Evolutionary conservation across 2,113 vertebrate species (phyloP), one percentile per base, ranked within the genome.

Genomic region (Rhea pennata): DNA sequence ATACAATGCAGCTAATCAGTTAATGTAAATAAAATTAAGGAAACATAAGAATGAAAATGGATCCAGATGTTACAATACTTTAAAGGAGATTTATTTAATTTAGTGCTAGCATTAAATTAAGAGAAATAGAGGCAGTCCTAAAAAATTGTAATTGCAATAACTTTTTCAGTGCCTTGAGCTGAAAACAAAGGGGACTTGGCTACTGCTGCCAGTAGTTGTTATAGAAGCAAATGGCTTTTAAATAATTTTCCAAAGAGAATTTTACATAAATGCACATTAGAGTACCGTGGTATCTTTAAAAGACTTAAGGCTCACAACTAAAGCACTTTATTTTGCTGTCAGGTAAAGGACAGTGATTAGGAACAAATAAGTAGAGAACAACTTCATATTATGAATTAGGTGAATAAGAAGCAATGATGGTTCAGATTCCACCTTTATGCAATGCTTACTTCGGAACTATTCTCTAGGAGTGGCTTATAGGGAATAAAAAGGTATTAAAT

Each of bases 1-100:
- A 10, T 74, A 62, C 36, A n/a, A 26, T 24, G 17, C 15, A 88
- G 29, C 1, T 88, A 80, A 84, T 80, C 29, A 56, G 7, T 75
- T 87, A 92, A 79, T 58, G 15, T 10, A 78, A 74, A 78, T 91
- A 40, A 94, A 86, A 7, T 74, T 40, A 51, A n/a, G 42, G 13
- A 84, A 92, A 69, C 44, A 79, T 21, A 59, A 72, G 91, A 83
- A 66, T 54, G 56, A 92, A 95, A 94, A 66, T 9, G 8, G 27
- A 73, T 84, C 61, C 83, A 86, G 83, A 86, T 84, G 72, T 92
- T 66, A 19, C 33, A 84, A 80, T 59, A 70, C 5, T 48, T 39
- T 66, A 73, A 72, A 65, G 39, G 80, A 80, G 42, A 67, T 7
- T 80, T 22, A 77, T 88, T 93, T 70, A 7, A 85, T 93, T 93